Evolutionary conservation across 2,113 vertebrate genomes (phyloP).

Genomic region (Carassius gibelio): DNA sequence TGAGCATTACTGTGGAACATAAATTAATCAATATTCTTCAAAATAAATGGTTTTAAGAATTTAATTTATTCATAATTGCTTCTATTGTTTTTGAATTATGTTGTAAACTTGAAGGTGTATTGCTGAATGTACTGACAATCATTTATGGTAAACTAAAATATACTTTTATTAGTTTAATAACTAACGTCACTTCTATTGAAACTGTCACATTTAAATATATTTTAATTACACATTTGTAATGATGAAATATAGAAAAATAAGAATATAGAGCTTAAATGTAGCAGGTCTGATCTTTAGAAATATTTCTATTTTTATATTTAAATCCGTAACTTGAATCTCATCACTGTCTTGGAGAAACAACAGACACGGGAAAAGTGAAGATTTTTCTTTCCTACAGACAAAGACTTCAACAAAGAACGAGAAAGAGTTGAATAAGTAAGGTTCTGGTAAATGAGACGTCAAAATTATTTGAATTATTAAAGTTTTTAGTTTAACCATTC

Average conservation of each 20-base stretch:
- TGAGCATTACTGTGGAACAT: too few species aligned
- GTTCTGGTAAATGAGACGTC: not conserved
- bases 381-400: not conserved
- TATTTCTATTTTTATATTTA: not conserved
- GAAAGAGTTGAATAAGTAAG: not conserved
- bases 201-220: not conserved
- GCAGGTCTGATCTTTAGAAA: not conserved
- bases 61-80: not conserved
- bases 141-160: too few species aligned
- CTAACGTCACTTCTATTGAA: not conserved
- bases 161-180: too few species aligned
- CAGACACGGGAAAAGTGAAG: not conserved
- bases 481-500: not conserved
- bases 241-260: not conserved
- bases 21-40: not conserved
- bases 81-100: not conserved
- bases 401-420: not conserved
- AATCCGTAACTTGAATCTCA: not conserved
- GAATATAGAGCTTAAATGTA: not conserved
- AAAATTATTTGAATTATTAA: not conserved
- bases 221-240: too few species aligned
- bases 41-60: not conserved
- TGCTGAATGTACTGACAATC: not conserved
- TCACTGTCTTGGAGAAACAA: not conserved
- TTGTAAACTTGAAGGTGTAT: not conserved